These are phyloP conservation scores for Scelioninae gen. 2 DNA, from an alignment of 2,888 invertebrate species.

Conservation along the genomic window DNA sequence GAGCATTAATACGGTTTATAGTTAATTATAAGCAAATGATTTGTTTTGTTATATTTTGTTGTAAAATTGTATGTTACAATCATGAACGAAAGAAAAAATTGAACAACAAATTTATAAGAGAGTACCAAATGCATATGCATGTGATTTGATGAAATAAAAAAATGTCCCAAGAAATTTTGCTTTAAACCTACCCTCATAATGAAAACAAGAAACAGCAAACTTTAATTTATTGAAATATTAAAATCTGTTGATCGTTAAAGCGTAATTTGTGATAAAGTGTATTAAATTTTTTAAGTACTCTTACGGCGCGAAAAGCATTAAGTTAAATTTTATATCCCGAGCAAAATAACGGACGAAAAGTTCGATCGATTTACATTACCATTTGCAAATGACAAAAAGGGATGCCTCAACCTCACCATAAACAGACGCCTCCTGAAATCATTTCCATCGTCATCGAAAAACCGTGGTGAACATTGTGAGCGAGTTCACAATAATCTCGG, in stretches of 20 bases:
- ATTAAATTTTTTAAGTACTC: not conserved
- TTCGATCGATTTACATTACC: constrained; percentile 16
- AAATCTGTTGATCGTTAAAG: not conserved
- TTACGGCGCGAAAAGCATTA: not conserved
- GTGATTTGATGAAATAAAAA: too few species aligned
- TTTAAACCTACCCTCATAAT: too few species aligned
- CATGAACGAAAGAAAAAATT: too few species aligned
- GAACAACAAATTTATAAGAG: too few species aligned
- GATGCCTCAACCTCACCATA: not conserved
- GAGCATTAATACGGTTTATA: too few species aligned
- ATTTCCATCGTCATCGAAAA: constrained; percentile 16
- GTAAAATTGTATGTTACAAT: too few species aligned
- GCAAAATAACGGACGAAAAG: not conserved
- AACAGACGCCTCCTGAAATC: constrained; percentile 19
- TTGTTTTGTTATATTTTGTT: too few species aligned
- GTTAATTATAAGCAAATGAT: too few species aligned
- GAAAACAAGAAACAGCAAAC: not conserved
- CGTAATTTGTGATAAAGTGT: not conserved
- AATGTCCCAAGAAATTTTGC: too few species aligned
- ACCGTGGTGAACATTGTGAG: constrained; percentile 16
- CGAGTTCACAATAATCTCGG: constrained; percentile 14
- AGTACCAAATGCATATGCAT: too few species aligned
- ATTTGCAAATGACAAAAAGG: not conserved
- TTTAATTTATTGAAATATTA: too few species aligned
- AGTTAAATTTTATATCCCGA: constrained; percentile 12